Base-by-base conservation (phyloP, 1,140 invertebrate species). In the Lasioglossum baleicum region DNA sequence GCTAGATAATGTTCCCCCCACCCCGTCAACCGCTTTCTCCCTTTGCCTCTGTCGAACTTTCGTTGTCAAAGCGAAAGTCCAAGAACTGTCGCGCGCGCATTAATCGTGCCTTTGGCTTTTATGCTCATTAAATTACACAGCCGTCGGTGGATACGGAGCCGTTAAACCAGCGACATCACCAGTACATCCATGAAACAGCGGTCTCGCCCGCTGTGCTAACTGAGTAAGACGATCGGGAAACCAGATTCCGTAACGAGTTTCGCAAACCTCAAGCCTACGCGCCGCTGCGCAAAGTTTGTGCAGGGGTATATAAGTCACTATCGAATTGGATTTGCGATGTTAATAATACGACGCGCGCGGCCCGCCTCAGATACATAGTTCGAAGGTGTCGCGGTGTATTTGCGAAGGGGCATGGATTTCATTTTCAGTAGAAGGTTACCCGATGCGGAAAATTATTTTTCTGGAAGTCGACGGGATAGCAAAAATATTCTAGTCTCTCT, bases 41-140 rank as follows among this genome's bases (percentile, higher is more conserved):
- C 26, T 53, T 58, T 15, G 17, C 40, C n/a, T 44, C 48, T 6
- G 56, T 2, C 17, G 20, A 71, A 64, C 20, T 73, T 72, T 35
- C 31, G 0, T 56, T 22, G 48, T 65, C 60, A 79, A 79, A 79
- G 76, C 22, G 3, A 6, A n/a, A 22, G 35, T 35, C 15, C 58
- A 20, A 53, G 68, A 40, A 40, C 13, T 35, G 56, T 7, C 58
- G 26, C 58, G n/a, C 20, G 26, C 63, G 75, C 80, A 86, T 86
- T 83, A 86, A 86, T 85, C 84, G 80, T 80, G 76, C 80, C 84
- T 85, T 56, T 79, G 81, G 75, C 84, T 85, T 86, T 80, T 86
- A 86, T 83, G 84, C 84, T 86, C 84, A 85, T 86, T 83, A 85
- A 85, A 85, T 86, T 85, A 86, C 84, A 82, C 69, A 85, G 76